Percentiles rank a stretch among this genome's conserved stretches.
These are phyloP conservation scores for Pomacea maculata DNA, from an alignment of 1,140 invertebrate genomes.

Conservation along the genomic window DNA sequence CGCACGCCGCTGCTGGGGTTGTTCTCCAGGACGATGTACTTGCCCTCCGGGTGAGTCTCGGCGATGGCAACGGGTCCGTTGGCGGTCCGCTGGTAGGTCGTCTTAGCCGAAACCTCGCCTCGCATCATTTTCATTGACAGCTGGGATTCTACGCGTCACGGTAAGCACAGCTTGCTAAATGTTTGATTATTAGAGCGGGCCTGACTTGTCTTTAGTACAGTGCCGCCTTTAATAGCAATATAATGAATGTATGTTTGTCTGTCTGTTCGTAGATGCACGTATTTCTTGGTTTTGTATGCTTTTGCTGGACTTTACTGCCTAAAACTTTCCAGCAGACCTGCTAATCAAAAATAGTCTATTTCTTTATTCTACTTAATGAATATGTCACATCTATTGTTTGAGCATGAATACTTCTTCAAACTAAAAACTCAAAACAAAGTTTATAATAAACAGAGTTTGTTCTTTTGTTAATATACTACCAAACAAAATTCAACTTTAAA, in stretches of 20 bases:
- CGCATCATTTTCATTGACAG: constrained; percentile 63
- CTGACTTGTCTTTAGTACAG: neutral
- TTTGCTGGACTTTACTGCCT: too few relatives aligned
- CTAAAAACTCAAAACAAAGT: too few relatives aligned
- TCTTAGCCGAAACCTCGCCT: constrained; percentile 69
- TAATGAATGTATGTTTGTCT: constrained; percentile 8
- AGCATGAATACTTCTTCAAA: too few relatives aligned
- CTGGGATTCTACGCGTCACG: constrained; percentile 43
- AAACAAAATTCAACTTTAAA: too few relatives aligned
- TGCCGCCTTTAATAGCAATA: too few relatives aligned
- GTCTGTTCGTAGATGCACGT: neutral
- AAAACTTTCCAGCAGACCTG: too few relatives aligned
- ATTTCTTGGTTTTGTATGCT: neutral
- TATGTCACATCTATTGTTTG: too few relatives aligned
- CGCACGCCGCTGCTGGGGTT: constrained; percentile 34
- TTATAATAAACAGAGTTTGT: too few relatives aligned
- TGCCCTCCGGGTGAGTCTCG: constrained; percentile 68
- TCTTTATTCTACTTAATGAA: too few relatives aligned
- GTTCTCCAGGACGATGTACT: constrained; percentile 69
- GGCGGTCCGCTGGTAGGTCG: constrained; percentile 69
- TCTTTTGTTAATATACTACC: too few relatives aligned
- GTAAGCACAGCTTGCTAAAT: too few relatives aligned
- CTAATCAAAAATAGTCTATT: too few relatives aligned
- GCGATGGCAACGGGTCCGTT: constrained; percentile 67
- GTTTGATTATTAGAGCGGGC: neutral